Evolutionary conservation across 2,888 invertebrate species (phyloP).

Genomic region (Ephialtes manifestator): DNA sequence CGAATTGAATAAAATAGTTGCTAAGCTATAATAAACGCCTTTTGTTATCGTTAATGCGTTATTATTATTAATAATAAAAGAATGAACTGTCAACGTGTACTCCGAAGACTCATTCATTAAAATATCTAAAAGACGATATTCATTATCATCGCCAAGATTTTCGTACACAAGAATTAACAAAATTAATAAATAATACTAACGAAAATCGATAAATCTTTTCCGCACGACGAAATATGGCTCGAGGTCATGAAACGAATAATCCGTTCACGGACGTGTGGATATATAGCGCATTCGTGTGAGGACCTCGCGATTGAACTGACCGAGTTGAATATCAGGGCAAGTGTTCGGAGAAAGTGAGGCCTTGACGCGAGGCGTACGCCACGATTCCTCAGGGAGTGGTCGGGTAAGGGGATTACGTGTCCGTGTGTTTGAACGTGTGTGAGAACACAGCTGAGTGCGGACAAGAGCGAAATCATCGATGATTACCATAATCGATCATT

Average conservation of each 20-base stretch:
- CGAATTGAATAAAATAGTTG: too few relatives aligned
- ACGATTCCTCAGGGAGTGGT: conserved; percentile 57
- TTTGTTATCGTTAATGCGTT: too few relatives aligned
- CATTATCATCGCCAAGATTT: too few relatives aligned
- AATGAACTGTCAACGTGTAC: too few relatives aligned
- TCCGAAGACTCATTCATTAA: too few relatives aligned
- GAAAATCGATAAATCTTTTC: conserved; percentile 22
- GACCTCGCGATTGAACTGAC: conserved; percentile 27
- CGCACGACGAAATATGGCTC: conserved; percentile 33
- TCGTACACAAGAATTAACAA: too few relatives aligned
- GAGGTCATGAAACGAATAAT: conserved; percentile 35
- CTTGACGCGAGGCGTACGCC: conserved; percentile 68
- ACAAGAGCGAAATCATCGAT: conserved; percentile 27
- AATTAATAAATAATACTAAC: background rate
- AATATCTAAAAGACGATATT: too few relatives aligned
- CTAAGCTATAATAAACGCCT: too few relatives aligned
- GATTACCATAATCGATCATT: conserved; percentile 50
- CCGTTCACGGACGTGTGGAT: conserved; percentile 14
- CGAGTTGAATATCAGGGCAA: conserved; percentile 68
- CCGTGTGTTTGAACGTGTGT: background rate
- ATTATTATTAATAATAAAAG: too few relatives aligned
- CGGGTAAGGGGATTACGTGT: conserved; percentile 46
- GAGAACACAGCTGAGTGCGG: conserved; percentile 7
- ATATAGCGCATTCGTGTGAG: background rate
- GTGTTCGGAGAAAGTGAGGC: conserved; percentile 78